A percentile compares a stretch with the other conserved stretches of the same genome.
phyloP scores from a whole-genome alignment of 2,797 vertebrate genomes.

The Danio kyathit region DNA sequence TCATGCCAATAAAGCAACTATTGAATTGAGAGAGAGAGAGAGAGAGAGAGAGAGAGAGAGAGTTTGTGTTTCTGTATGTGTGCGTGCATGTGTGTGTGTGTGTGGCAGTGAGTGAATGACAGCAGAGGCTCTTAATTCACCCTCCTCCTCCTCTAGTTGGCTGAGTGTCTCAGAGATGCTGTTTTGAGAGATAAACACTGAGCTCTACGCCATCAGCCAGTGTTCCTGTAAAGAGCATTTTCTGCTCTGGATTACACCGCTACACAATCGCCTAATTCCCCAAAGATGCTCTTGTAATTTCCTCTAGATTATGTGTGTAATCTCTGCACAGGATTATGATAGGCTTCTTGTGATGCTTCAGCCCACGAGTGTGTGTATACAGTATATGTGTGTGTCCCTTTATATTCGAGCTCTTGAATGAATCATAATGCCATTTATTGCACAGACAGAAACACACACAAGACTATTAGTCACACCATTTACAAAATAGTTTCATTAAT shows the following conservation, averaged over 20 bases:
- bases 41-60: no score
- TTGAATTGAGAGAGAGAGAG: no score
- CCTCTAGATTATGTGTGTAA: slow-evolving; percentile 67
- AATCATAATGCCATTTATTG: not conserved
- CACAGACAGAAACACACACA: no score
- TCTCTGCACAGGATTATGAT: slow-evolving; percentile 60
- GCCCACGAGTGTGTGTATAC: slow-evolving; percentile 41
- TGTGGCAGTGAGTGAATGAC: slow-evolving; percentile 37
- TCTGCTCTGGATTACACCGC: slow-evolving; percentile 66
- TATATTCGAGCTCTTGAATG: slow-evolving; percentile 6
- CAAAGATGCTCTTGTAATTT: slow-evolving; percentile 59
- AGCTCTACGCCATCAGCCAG: slow-evolving; percentile 47
- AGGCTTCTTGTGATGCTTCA: slow-evolving; percentile 13
- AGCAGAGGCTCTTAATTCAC: slow-evolving; percentile 5
- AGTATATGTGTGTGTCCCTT: slow-evolving; percentile 41
- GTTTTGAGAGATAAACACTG: slow-evolving; percentile 41
- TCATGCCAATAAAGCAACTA: no score
- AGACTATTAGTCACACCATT: no score
- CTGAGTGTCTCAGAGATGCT: slow-evolving; percentile 4
- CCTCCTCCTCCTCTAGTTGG: slow-evolving; percentile 26
- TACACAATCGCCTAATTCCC: slow-evolving; percentile 67
- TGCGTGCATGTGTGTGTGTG: not conserved
- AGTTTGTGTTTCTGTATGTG: no score
- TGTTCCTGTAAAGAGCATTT: slow-evolving; percentile 61
- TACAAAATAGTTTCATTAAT: no score